These are phyloP conservation scores for Pollenia angustigena DNA, from an alignment of 2,888 invertebrate species.

Conservation along the genomic window DNA sequence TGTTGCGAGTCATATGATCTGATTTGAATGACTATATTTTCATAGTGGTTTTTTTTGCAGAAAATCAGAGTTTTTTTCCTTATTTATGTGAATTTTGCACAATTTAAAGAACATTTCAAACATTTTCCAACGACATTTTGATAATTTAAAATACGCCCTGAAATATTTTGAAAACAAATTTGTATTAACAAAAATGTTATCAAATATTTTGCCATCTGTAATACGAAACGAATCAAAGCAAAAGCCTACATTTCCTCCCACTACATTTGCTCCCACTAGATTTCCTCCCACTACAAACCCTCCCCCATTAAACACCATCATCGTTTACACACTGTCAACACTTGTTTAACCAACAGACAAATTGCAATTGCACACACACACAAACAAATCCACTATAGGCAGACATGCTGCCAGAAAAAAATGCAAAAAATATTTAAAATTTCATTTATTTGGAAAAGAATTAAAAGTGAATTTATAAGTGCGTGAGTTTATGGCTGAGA, in stretches of 20 bases:
- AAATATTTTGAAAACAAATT: slow-evolving; percentile 5
- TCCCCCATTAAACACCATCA: not conserved
- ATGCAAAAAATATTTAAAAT: slow-evolving; percentile 47
- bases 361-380: slow-evolving; percentile 33
- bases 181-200: slow-evolving; percentile 8
- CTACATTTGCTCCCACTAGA: not conserved
- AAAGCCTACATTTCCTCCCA: slow-evolving; percentile 15
- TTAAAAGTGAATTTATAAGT: slow-evolving; percentile 65
- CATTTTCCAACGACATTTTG: too few relatives aligned
- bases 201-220: slow-evolving; percentile 21
- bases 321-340: slow-evolving; percentile 15
- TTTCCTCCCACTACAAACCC: not conserved
- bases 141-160: not conserved
- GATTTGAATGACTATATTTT: too few relatives aligned
- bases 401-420: not conserved
- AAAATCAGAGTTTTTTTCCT: too few relatives aligned
- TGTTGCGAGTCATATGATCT: too few relatives aligned
- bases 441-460: slow-evolving; percentile 67
- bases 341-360: slow-evolving; percentile 60
- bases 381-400: not conserved
- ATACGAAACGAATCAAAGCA: slow-evolving; percentile 36
- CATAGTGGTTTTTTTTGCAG: too few relatives aligned
- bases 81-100: too few relatives aligned
- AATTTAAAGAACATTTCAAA: too few relatives aligned
- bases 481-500: not conserved